Evolutionary conservation across 2,797 vertebrate species (phyloP), one percentile per base, ranked within the genome.

Genomic region (Sebastes miniatus): DNA sequence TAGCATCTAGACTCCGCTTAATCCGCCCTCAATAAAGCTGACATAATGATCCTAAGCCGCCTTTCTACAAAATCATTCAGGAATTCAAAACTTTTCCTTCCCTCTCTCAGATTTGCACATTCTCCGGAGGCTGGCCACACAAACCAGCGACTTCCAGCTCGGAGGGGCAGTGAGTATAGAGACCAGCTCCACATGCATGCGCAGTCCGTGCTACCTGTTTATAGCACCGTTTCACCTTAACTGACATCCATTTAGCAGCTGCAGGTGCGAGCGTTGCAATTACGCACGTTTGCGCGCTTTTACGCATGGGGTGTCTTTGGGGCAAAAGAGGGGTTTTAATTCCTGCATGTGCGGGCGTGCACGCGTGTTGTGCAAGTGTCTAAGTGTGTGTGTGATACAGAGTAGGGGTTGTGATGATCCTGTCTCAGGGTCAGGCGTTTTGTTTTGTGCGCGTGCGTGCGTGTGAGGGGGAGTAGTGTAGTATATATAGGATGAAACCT

Each of bases 1-100:
- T 95, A 96, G 95, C 94, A 96, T 96, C 96, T 96, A 97, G 96
- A 97, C 96, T 96, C 95, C 94, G 93, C 96, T 95, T 98, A 97
- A 98, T 97, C 97, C 97, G 95, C 95, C 96, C 96, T 97, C 96
- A 96, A 96, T 96, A 97, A 98, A 98, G 96, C 96, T 97, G 96
- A 97, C 96, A 98, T 97, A 96, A 97, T 98, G 97, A 98, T 97
- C 96, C 96, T 97, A 97, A 98, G 96, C 96, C 95, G 96, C 96
- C 97, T 98, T 97, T 97, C 96, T 96, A 95, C 96, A 96, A 97
- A 98, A 98, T 97, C 96, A 97, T 97, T 97, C 94, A 97, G 97
- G 97, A 98, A 98, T 98, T 97, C 96, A 96, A 97, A 97, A 97
- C 96, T 96, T 97, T 95, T 95, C 93, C 94, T 93, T 87, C 73